These are phyloP conservation scores for Drosophila parabipectinata DNA, from an alignment of 1,140 invertebrate genomes.

Conservation along the genomic window DNA sequence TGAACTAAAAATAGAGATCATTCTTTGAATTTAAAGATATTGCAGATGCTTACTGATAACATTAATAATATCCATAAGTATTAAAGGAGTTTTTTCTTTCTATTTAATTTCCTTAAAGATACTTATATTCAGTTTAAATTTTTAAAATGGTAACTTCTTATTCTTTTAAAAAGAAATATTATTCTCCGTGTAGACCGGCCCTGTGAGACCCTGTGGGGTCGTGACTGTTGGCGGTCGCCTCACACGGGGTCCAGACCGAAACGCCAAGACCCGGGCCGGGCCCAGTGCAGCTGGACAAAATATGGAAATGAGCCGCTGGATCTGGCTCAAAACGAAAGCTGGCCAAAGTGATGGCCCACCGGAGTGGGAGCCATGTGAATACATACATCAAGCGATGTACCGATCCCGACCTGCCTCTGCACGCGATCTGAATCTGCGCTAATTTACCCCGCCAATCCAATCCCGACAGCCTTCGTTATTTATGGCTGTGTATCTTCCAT, in stretches of 20 bases:
- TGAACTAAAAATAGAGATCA: too few relatives aligned
- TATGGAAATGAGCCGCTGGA: conserved; percentile 70
- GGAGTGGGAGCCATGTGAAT: conserved; percentile 25
- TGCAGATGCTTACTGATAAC: too few relatives aligned
- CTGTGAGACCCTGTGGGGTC: conserved; percentile 47
- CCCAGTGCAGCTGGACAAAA: conserved; percentile 59
- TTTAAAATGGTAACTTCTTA: too few relatives aligned
- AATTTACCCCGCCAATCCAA: conserved; percentile 4
- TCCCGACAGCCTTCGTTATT: conserved; percentile 11
- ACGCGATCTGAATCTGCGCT: conserved; percentile 33
- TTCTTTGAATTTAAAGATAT: too few relatives aligned
- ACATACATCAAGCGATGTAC: not conserved
- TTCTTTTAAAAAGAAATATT: not conserved
- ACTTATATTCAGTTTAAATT: too few relatives aligned
- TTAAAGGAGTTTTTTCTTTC: too few relatives aligned
- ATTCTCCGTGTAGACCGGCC: conserved; percentile 7
- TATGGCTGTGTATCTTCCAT: conserved; percentile 9
- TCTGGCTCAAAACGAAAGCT: conserved; percentile 57
- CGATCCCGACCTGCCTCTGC: conserved; percentile 12
- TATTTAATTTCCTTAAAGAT: too few relatives aligned
- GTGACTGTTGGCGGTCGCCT: conserved; percentile 73
- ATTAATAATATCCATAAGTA: too few relatives aligned
- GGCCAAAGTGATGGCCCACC: conserved; percentile 42
- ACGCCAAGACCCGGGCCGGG: not conserved
- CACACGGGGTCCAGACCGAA: conserved; percentile 51